A percentile compares a stretch with the other conserved stretches of the same genome.
Evolutionary conservation across 2,797 vertebrate genomes (phyloP).

Genomic region (Hydrophis major): DNA sequence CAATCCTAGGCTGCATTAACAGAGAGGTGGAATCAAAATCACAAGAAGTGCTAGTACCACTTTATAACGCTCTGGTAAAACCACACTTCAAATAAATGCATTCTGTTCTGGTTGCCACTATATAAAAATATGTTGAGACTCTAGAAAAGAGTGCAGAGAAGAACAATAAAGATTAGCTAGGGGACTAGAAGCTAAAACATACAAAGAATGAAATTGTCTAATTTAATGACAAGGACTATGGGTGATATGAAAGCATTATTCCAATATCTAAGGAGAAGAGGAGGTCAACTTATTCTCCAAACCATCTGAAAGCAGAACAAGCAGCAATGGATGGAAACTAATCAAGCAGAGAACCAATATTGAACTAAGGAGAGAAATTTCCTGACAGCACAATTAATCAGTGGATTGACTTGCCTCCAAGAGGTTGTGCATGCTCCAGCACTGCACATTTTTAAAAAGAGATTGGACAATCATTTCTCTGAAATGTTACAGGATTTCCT

Average conservation of each 20-base stretch:
- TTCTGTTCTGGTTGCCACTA: neutral
- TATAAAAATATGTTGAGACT: neutral
- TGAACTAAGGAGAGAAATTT: neutral
- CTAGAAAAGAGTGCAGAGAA: neutral
- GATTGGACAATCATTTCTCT: neutral
- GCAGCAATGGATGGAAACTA: neutral
- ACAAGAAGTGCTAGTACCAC: neutral
- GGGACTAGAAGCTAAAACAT: neutral
- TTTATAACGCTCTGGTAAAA: neutral
- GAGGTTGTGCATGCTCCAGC: neutral
- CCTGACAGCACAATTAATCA: neutral
- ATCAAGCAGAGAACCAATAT: neutral
- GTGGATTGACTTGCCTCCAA: no score
- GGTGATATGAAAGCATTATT: neutral
- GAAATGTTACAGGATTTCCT: neutral
- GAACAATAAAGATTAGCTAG: neutral
- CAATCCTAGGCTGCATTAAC: no score
- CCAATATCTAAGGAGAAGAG: neutral
- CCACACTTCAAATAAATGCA: neutral
- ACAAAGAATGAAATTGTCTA: neutral
- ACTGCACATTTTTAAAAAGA: neutral
- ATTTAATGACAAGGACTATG: neutral
- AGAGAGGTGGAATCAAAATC: neutral
- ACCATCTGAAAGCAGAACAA: neutral
- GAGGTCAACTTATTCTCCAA: neutral